Evolutionary conservation across 2,113 vertebrate species (phyloP).

Genomic region (Apodemus speciosus): DNA sequence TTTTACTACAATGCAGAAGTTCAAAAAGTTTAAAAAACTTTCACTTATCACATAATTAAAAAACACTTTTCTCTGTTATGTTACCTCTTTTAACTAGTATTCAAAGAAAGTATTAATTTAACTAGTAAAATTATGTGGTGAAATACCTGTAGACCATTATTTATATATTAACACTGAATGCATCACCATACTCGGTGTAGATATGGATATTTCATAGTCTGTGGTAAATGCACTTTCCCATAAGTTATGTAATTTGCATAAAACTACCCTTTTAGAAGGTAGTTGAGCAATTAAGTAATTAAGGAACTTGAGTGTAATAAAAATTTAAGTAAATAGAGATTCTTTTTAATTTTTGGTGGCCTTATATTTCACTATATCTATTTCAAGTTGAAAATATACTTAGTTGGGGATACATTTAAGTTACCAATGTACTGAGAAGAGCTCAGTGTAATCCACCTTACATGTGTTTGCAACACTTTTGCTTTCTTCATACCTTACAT

Average conservation of each 20-base stretch:
- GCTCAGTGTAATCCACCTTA: rapidly evolving
- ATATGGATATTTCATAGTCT: background rate
- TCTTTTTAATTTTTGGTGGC: background rate
- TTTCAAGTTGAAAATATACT: background rate
- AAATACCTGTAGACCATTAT: background rate
- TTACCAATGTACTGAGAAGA: no score
- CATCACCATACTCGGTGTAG: background rate
- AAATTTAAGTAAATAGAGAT: background rate
- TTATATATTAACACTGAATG: background rate
- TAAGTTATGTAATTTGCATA: background rate
- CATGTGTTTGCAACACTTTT: background rate
- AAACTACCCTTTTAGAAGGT: background rate
- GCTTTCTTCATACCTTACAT: no score
- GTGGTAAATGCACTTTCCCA: background rate
- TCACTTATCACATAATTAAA: background rate
- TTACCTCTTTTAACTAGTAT: no score
- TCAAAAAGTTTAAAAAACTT: background rate
- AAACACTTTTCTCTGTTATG: background rate
- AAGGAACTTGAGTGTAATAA: background rate
- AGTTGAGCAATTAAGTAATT: background rate
- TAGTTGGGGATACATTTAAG: background rate
- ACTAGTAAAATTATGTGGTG: background rate
- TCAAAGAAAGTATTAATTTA: background rate
- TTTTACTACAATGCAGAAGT: background rate
- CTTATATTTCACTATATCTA: background rate